Evolutionary conservation across 2,797 vertebrate genomes (phyloP), one percentile per base, ranked within the genome.

Genomic region (Rhinophrynus dorsalis): DNA sequence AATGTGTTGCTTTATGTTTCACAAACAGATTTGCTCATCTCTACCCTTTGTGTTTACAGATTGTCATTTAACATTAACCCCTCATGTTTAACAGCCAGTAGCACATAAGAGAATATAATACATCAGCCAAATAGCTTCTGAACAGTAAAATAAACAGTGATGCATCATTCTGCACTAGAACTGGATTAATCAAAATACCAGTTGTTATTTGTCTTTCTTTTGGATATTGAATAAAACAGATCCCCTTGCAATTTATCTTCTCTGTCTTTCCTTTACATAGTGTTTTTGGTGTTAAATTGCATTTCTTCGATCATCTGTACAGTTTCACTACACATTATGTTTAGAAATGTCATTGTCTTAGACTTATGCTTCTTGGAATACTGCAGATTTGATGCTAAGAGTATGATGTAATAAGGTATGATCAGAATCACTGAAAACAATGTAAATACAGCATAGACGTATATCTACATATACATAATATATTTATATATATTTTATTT

Each of bases 101-200:
- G 60, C 44, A 18, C 27, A 17, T 35, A 52, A 61, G 48, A 45
- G 48, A 30, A 54, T 54, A 55, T 55, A 57, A 69, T 69, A 55
- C 29, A 69, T 69, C 57, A 62, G 45, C 26, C 67, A 42, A 61
- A 35, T 54, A 59, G 45, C 37, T 45, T 50, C 40, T 27, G 26
- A 61, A 20, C 37, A 44, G 57, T 10, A 27, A 68, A 69, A 69
- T 23, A 33, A 52, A 54, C 48, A 18, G 48, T 44, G 45, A 61
- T 69, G 47, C 37, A 69, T 69, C 57, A 69, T 40, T 69, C 37
- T 37, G 15, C 38, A 15, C 35, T 45, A 15, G 27, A 69, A 69
- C 62, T 60, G 35, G 48, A 62, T 69, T 62, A 61, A 51, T 62
- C 47, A 61, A 61, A 61, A 62, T 62, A 61, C 67, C 37, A 69